phyloP scores from a whole-genome alignment of 2,113 vertebrate species.

The Tetrao urogallus region DNA sequence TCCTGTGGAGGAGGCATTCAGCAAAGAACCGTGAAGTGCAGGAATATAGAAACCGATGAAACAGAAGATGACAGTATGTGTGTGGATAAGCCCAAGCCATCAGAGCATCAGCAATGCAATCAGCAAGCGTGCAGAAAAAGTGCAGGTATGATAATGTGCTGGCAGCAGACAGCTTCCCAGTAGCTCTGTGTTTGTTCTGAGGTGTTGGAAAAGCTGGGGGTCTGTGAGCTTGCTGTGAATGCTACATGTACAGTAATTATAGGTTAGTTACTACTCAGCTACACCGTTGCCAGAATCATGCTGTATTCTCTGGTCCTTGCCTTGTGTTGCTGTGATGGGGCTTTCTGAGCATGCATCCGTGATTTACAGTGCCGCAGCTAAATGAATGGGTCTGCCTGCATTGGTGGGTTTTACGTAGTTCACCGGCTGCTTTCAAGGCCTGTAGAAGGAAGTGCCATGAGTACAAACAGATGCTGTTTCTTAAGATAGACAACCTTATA shows the following conservation, averaged over 20 bases:
- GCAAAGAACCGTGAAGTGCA: constrained; percentile 72
- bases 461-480: not conserved
- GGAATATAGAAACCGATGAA: constrained; percentile 62
- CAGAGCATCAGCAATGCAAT: constrained; percentile 71
- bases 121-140: constrained; percentile 65
- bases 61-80: constrained; percentile 64
- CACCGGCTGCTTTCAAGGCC: not conserved
- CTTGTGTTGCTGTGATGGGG: not conserved
- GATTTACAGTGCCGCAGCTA: not conserved
- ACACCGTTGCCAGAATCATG: fast-evolving
- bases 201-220: not conserved
- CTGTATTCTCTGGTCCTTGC: not conserved
- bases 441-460: not conserved
- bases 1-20: constrained; percentile 80
- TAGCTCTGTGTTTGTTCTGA: not conserved
- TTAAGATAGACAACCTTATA: not conserved
- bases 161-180: not conserved
- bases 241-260: not conserved
- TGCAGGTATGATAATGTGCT: constrained; percentile 54
- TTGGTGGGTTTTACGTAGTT: not conserved
- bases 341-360: not conserved
- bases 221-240: not conserved
- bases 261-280: not conserved
- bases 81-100: constrained; percentile 64
- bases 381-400: not conserved